A percentile compares a stretch with the other conserved stretches of the same genome.
phyloP scores from a whole-genome alignment of 2,888 invertebrate species.

The Hanleya hanleyi region DNA sequence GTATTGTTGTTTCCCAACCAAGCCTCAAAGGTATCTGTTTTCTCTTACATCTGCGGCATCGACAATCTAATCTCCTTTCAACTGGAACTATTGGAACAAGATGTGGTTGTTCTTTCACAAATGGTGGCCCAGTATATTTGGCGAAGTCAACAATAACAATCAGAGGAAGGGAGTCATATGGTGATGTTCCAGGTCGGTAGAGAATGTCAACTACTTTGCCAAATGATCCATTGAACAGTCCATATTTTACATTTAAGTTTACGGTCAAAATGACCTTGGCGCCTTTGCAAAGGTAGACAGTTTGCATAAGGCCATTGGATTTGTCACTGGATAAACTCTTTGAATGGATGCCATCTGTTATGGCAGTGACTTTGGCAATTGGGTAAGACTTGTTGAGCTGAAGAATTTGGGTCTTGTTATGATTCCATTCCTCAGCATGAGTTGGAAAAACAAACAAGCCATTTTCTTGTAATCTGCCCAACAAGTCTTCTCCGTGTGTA shows the following conservation, averaged over 20 bases:
- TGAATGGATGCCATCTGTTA: slow-evolving; percentile 25
- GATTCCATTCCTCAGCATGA: not conserved
- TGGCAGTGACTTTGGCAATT: slow-evolving; percentile 20
- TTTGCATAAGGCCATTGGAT: slow-evolving; percentile 27
- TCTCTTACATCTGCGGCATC: not conserved
- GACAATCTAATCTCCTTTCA: too few relatives aligned
- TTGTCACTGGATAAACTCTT: slow-evolving; percentile 22
- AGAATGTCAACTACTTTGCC: slow-evolving; percentile 40
- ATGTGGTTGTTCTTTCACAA: not conserved
- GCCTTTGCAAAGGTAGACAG: slow-evolving; percentile 29
- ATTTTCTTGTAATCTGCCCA: not conserved
- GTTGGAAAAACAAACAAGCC: not conserved
- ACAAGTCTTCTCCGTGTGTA: slow-evolving; percentile 26
- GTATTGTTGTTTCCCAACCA: too few relatives aligned
- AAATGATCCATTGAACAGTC: slow-evolving; percentile 37
- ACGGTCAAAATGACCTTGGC: too few relatives aligned
- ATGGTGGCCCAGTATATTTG: too few relatives aligned
- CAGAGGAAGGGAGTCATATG: too few relatives aligned
- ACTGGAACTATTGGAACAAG: too few relatives aligned
- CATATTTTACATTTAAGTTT: too few relatives aligned
- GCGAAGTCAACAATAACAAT: too few relatives aligned
- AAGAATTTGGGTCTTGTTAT: too few relatives aligned
- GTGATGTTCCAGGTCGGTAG: too few relatives aligned
- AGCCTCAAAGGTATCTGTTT: too few relatives aligned
- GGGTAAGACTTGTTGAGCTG: too few relatives aligned